Evolutionary conservation across 2,888 invertebrate genomes (phyloP).

Genomic region (Thalpophila matura): DNA sequence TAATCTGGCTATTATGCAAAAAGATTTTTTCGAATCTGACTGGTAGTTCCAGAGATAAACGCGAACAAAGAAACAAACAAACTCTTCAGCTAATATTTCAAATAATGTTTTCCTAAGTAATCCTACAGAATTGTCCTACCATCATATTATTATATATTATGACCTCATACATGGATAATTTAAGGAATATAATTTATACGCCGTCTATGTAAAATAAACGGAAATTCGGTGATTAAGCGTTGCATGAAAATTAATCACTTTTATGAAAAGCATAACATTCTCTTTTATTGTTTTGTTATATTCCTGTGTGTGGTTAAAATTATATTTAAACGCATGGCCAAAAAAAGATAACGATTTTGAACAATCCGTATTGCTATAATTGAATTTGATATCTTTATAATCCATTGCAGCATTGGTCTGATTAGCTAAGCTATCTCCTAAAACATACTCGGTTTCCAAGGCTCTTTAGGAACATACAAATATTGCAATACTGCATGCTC

Average conservation of each 20-base stretch:
- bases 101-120: too few relatives aligned
- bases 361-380: slow-evolving; percentile 8
- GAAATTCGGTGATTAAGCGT: background rate
- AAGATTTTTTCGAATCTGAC: too few relatives aligned
- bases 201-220: too few relatives aligned
- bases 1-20: too few relatives aligned
- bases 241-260: background rate
- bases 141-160: too few relatives aligned
- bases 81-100: too few relatives aligned
- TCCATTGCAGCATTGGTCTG: slow-evolving; percentile 9
- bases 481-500: background rate
- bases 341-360: background rate
- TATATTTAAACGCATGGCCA: background rate
- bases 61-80: too few relatives aligned
- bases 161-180: too few relatives aligned
- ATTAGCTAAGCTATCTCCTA: slow-evolving; percentile 3
- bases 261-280: background rate
- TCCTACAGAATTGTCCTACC: too few relatives aligned
- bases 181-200: too few relatives aligned
- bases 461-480: background rate
- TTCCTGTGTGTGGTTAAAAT: background rate
- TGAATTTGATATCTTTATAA: slow-evolving; percentile 5
- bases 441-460: background rate
- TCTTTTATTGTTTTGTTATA: background rate
- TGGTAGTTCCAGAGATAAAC: too few relatives aligned